Percentiles rank a stretch among this genome's conserved stretches.
These are phyloP conservation scores for Linepithema humile DNA, from an alignment of 1,140 invertebrate species.

Conservation along the genomic window DNA sequence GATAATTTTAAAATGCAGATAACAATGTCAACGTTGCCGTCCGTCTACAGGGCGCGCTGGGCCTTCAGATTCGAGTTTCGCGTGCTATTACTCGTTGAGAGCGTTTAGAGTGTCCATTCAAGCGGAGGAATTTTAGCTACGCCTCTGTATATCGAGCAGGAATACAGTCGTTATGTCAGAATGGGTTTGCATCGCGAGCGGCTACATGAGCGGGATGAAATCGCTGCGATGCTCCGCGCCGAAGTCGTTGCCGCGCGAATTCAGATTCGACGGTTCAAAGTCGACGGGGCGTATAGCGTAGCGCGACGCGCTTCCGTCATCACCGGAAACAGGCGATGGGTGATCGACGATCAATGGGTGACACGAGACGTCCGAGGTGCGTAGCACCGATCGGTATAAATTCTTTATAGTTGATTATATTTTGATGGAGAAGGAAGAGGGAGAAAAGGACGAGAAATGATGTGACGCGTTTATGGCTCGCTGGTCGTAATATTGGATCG, in stretches of 20 bases:
- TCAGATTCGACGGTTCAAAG: slow-evolving; percentile 55
- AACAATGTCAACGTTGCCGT: slow-evolving; percentile 68
- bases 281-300: background rate
- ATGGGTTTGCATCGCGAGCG: slow-evolving; percentile 49
- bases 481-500: slow-evolving; percentile 15
- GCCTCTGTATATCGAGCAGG: slow-evolving; percentile 64
- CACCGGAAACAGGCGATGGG: slow-evolving; percentile 8
- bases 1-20: slow-evolving; percentile 65
- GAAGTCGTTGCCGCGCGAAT: slow-evolving; percentile 47
- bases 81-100: slow-evolving; percentile 22
- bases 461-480: background rate
- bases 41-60: slow-evolving; percentile 54
- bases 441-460: too few species aligned
- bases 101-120: slow-evolving; percentile 10
- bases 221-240: slow-evolving; percentile 17
- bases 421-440: background rate
- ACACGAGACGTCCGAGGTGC: background rate
- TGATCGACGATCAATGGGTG: background rate
- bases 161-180: slow-evolving; percentile 67
- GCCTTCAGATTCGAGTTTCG: slow-evolving; percentile 41
- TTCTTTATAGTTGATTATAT: slow-evolving; percentile 33
- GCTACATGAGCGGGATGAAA: slow-evolving; percentile 68
- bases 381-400: slow-evolving; percentile 16
- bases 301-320: background rate
- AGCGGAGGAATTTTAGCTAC: slow-evolving; percentile 45